Percentiles rank a stretch among this genome's conserved stretches.
phyloP scores from a whole-genome alignment of 2,797 vertebrate species.

The Simalia tracyae region DNA sequence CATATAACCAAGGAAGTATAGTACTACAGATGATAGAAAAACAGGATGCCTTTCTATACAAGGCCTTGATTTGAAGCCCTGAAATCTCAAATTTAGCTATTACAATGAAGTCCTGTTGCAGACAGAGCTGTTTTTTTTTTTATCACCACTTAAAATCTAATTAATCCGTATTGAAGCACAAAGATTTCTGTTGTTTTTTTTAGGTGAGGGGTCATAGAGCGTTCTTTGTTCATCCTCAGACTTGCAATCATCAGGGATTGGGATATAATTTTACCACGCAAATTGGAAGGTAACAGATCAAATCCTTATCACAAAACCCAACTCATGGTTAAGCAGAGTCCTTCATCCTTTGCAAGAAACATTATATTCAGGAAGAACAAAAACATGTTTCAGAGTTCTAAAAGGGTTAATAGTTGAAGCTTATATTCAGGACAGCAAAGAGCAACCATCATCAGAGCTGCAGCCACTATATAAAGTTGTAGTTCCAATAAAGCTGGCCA shows the following conservation, averaged over 20 bases:
- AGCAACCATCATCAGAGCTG: conserved; percentile 56
- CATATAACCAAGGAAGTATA: conserved; percentile 72
- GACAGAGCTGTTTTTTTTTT: conserved; percentile 72
- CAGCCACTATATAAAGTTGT: conserved; percentile 52
- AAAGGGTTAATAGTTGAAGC: conserved; percentile 72
- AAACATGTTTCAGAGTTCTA: conserved; percentile 68
- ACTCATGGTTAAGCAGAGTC: conserved; percentile 74
- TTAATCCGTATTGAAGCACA: conserved; percentile 84
- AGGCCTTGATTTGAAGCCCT: conserved; percentile 74
- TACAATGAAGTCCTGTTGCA: conserved; percentile 83
- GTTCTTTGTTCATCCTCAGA: conserved; percentile 80
- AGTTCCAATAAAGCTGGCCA: conserved; percentile 44
- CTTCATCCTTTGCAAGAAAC: conserved; percentile 77
- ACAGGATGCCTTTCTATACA: conserved; percentile 79
- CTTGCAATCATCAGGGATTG: conserved; percentile 75
- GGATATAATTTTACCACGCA: conserved; percentile 84
- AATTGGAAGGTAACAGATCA: conserved; percentile 81
- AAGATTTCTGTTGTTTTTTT: conserved; percentile 83
- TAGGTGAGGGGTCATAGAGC: conserved; percentile 86
- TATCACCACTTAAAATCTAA: conserved; percentile 87
- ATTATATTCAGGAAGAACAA: conserved; percentile 76
- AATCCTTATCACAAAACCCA: conserved; percentile 79
- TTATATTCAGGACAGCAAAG: conserved; percentile 74
- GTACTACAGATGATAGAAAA: conserved; percentile 75
- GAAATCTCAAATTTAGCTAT: conserved; percentile 76